Percentiles rank a stretch among this genome's conserved stretches.
phyloP scores from a whole-genome alignment of 2,113 vertebrate genomes.

The Actinemys pallida region DNA sequence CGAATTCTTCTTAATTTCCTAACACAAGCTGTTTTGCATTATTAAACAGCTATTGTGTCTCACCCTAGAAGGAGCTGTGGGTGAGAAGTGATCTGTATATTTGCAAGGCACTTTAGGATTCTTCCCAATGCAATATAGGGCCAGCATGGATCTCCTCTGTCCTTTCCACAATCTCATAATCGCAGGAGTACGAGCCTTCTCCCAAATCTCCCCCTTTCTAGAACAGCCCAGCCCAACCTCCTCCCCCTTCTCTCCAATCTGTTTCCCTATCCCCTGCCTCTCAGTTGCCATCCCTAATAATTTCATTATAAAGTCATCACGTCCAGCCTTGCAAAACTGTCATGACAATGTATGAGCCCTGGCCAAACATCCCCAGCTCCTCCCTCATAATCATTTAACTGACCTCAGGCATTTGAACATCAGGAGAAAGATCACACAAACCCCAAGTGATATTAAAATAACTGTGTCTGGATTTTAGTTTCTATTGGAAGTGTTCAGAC shows the following conservation, averaged over 20 bases:
- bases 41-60: background rate
- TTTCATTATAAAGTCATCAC: accelerated
- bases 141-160: background rate
- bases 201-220: accelerated
- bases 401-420: background rate
- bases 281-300: accelerated
- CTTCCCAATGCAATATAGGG: background rate
- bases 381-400: accelerated
- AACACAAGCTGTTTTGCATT: background rate
- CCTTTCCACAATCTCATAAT: background rate
- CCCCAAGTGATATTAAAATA: background rate
- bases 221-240: accelerated
- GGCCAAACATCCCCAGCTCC: background rate
- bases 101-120: background rate
- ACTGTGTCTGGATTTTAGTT: background rate
- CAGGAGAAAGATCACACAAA: background rate
- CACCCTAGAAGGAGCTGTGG: background rate
- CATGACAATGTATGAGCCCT: accelerated
- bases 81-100: background rate
- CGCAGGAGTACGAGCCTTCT: background rate
- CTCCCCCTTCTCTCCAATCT: accelerated
- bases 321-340: accelerated
- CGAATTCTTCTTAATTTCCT: background rate
- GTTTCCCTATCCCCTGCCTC: accelerated
- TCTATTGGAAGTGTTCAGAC: background rate